Conservation (phyloP, 1,140 invertebrate genomes). For the Drosophila leontia region DNA sequence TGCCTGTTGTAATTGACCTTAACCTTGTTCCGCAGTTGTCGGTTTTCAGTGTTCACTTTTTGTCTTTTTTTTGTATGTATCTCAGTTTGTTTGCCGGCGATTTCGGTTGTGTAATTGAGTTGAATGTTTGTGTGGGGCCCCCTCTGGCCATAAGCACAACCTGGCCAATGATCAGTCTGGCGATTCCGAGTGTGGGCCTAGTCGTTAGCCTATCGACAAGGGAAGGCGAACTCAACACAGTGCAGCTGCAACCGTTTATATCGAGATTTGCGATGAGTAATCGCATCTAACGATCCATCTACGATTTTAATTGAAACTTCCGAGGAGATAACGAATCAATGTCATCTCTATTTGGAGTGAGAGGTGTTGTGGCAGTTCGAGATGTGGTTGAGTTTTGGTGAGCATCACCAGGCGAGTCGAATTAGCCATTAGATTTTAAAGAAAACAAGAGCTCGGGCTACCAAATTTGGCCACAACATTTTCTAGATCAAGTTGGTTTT, state of each 20-base stretch:
- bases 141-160: constrained; percentile 14
- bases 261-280: constrained; percentile 20
- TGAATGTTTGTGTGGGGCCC: constrained; percentile 13
- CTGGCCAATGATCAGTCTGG: constrained; percentile 31
- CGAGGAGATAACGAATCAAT: constrained; percentile 16
- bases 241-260: constrained; percentile 27
- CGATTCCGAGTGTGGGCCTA: constrained; percentile 30
- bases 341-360: constrained; percentile 8
- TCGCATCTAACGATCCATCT: constrained; percentile 15
- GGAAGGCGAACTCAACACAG: constrained; percentile 17
- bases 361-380: constrained; percentile 2
- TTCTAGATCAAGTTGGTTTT: background rate
- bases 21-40: constrained; percentile 71
- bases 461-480: background rate
- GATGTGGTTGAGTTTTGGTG: background rate
- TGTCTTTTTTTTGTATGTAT: background rate
- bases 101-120: constrained; percentile 38
- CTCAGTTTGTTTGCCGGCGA: constrained; percentile 23
- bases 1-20: constrained; percentile 71
- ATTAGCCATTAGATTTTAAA: background rate
- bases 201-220: constrained; percentile 29
- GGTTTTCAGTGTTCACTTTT: constrained; percentile 14
- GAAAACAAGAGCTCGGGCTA: too few species aligned
- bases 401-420: background rate
- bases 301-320: constrained; percentile 19